These are phyloP conservation scores for Microcebus murinus DNA, from an alignment of 2,113 vertebrate species.

Conservation along the genomic window DNA sequence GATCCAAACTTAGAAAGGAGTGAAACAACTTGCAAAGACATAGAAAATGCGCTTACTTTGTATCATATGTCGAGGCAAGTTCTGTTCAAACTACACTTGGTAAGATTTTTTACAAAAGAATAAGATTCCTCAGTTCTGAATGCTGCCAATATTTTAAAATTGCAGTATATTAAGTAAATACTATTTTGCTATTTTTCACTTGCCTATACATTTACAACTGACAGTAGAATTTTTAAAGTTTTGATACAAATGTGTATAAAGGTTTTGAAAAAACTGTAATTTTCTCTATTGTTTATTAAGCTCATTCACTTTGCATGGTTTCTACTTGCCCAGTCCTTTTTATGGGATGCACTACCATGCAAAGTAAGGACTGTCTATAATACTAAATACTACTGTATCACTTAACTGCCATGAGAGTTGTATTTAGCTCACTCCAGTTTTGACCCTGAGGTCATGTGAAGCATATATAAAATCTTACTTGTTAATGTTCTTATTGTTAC, in stretches of 20 bases:
- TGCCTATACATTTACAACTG: not conserved
- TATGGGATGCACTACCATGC: not conserved
- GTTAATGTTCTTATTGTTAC: no score
- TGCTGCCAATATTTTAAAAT: not conserved
- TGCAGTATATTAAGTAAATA: not conserved
- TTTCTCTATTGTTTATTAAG: not conserved
- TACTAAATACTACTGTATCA: not conserved
- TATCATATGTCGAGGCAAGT: not conserved
- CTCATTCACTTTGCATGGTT: not conserved
- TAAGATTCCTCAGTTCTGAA: not conserved
- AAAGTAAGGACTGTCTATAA: not conserved
- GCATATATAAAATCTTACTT: no score
- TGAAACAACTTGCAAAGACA: not conserved
- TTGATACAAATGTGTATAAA: not conserved
- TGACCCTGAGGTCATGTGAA: no score
- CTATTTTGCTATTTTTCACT: not conserved
- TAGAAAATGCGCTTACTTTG: not conserved
- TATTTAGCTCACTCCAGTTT: no score
- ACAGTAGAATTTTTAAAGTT: not conserved
- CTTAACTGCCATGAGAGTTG: not conserved
- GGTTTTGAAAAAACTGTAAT: not conserved
- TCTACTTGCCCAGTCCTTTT: not conserved
- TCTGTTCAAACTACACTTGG: not conserved
- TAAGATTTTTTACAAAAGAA: not conserved
- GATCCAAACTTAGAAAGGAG: not conserved